Evolutionary conservation across 2,888 invertebrate species (phyloP), one percentile per base, ranked within the genome.

Genomic region (Tachina grossa): DNA sequence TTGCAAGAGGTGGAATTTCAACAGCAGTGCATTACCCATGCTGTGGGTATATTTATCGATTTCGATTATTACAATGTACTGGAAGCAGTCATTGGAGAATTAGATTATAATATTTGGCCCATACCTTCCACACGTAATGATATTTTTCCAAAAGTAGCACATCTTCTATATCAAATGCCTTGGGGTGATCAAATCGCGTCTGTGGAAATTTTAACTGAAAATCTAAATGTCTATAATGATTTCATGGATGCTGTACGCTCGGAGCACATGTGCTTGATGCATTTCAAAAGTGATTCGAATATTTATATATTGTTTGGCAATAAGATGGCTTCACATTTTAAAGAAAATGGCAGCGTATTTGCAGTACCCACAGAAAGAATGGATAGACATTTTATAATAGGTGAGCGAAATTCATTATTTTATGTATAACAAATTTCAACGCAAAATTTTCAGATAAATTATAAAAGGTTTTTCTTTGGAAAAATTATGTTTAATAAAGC

Each of bases 81-180:
- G 22, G 90, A 90, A 53, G 87, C 90, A 19, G 87, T 92, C 2
- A 90, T 92, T 39, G 90, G 89, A n/a, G 91, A 92, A 9, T 81
- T 92, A 51, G 92, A 92, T 63, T 92, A 92, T 79, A 91, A 92
- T 88, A 92, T 93, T 9, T 93, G 93, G 93, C 90, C 92, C 10
- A 90, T 93, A 84, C 91, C 92, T 1, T 88, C 91, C 1, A 87
- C 90, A 0, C 90, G 90, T 0, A 68, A 78, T 0, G 87, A 91
- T 22, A 81, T 92, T 2, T 92, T 92, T 66, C 92, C 92, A 2
- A 92, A 91, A 59, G 91, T 91, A 9, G 91, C 92, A 0, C 92
- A 92, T 65, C 87, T 93, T 19, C 84, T 93, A 39, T 91, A 92
- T 75, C 92, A 93, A 86, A 91, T 93, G 92, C 93, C 93, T 0